phyloP scores from a whole-genome alignment of 2,797 vertebrate genomes.

The Acanthiza pusilla region DNA sequence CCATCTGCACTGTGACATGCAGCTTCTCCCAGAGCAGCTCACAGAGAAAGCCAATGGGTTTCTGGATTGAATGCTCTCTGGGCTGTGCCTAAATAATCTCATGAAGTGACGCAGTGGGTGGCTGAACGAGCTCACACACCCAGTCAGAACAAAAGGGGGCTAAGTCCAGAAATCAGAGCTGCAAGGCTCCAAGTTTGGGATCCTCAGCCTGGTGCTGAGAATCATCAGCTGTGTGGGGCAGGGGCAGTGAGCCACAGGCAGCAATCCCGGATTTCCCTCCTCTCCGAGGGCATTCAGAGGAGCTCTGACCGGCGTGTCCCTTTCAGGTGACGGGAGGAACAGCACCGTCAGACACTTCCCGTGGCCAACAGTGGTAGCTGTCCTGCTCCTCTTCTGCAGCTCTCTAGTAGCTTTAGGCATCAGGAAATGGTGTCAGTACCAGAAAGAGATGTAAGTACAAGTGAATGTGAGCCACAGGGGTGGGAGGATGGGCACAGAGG shows the following conservation, averaged over 20 bases:
- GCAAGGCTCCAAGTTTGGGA: background rate
- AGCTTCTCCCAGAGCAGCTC: background rate
- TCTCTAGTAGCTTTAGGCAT: constrained; percentile 45
- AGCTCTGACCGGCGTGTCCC: background rate
- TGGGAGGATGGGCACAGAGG: background rate
- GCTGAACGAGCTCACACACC: background rate
- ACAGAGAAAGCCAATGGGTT: background rate
- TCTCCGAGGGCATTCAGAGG: rapidly evolving
- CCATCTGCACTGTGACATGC: rapidly evolving
- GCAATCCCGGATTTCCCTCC: rapidly evolving
- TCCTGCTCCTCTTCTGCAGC: constrained; percentile 51
- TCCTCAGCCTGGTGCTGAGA: background rate
- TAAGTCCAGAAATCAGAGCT: background rate
- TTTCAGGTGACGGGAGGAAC: background rate
- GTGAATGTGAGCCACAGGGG: background rate
- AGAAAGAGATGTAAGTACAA: constrained; percentile 72
- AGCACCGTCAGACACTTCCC: background rate
- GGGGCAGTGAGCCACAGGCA: background rate
- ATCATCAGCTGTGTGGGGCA: no score
- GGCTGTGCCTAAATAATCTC: background rate
- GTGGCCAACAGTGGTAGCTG: constrained; percentile 51
- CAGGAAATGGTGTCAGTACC: constrained; percentile 71
- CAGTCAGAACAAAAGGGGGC: background rate
- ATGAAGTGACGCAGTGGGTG: rapidly evolving
- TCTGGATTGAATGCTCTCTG: background rate